Conservation (phyloP, 2,888 invertebrate species). For the Drepanosiphum platanoidis region DNA sequence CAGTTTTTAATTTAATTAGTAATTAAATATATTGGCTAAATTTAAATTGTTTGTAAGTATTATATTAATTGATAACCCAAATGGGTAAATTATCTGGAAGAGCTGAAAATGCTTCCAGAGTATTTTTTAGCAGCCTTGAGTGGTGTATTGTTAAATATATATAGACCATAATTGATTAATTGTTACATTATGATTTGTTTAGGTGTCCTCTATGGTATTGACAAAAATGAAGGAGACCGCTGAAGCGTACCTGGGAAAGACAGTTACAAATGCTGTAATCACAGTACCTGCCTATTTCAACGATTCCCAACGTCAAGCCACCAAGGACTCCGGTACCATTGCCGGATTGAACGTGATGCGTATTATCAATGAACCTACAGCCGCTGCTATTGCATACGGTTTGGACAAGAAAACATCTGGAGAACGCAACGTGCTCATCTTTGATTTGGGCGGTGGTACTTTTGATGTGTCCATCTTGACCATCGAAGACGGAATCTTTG, state of each 20-base stretch:
- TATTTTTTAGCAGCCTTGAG: too few relatives aligned
- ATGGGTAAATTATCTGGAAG: too few relatives aligned
- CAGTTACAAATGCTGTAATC: constrained; percentile 77
- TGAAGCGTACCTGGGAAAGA: constrained; percentile 74
- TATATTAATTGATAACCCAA: constrained; percentile 61
- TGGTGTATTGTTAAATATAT: too few relatives aligned
- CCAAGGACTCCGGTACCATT: constrained; percentile 70
- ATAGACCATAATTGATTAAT: background rate
- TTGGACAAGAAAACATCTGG: constrained; percentile 62
- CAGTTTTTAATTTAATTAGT: too few relatives aligned
- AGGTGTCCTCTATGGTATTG: constrained; percentile 71
- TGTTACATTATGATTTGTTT: background rate
- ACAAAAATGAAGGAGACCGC: constrained; percentile 75
- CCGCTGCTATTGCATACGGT: constrained; percentile 63
- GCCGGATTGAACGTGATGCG: constrained; percentile 63
- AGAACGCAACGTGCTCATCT: constrained; percentile 83
- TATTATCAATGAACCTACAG: constrained; percentile 63
- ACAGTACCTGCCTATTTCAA: constrained; percentile 85
- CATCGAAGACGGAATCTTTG: constrained; percentile 87
- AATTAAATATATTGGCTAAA: constrained; percentile 77
- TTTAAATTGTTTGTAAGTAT: constrained; percentile 77
- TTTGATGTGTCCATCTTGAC: constrained; percentile 91
- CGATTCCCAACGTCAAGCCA: constrained; percentile 75
- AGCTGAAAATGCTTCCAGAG: too few relatives aligned
- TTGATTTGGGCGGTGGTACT: constrained; percentile 88